Conservation (phyloP, 1,140 invertebrate genomes). For the Monochamus saltuarius region DNA sequence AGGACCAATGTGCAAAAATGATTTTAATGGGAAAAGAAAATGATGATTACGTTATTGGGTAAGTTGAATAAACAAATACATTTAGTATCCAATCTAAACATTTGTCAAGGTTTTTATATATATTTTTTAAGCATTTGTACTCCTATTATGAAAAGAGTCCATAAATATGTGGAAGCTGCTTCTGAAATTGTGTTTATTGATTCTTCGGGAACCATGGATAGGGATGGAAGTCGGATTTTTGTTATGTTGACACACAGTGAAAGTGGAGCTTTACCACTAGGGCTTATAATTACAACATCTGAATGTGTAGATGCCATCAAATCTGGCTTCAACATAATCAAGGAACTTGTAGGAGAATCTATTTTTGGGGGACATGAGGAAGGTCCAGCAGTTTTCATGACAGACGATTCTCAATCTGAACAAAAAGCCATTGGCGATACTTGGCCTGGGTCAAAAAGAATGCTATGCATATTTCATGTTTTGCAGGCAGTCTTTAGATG, state of each 20-base stretch:
- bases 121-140: neutral
- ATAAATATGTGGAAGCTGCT: neutral
- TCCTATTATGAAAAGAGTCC: slow-evolving; percentile 2
- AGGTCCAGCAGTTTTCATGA: slow-evolving; percentile 9
- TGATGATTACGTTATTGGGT: slow-evolving; percentile 17
- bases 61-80: neutral
- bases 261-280: slow-evolving; percentile 7
- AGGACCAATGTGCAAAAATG: slow-evolving; percentile 1
- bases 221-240: neutral
- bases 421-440: slow-evolving; percentile 1
- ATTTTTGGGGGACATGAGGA: slow-evolving; percentile 9
- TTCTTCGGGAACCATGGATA: neutral
- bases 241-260: neutral
- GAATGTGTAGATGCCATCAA: neutral
- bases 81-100: neutral
- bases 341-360: neutral
- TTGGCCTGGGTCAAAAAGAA: slow-evolving; percentile 1
- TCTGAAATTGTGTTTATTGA: neutral
- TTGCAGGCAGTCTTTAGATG: slow-evolving; percentile 10
- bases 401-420: slow-evolving; percentile 3
- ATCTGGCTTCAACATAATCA: neutral
- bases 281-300: slow-evolving; percentile 4
- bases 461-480: slow-evolving; percentile 5
- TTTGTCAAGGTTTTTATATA: neutral
- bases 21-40: neutral